phyloP scores from a whole-genome alignment of 2,797 vertebrate species.

The Sebastes wilsoni region DNA sequence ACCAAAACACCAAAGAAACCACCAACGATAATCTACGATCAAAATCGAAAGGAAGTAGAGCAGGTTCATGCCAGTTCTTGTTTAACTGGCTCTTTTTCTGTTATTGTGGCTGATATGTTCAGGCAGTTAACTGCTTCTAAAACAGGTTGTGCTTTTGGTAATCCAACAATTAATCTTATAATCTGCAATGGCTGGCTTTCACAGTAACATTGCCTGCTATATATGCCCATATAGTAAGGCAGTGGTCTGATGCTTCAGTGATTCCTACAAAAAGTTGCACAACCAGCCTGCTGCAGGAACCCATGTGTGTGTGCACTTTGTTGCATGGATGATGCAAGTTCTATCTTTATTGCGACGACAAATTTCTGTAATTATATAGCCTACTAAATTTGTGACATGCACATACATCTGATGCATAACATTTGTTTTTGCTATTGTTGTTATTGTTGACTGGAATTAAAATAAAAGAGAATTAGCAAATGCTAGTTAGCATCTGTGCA shows the following conservation, averaged over 20 bases:
- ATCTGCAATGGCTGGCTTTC: not conserved
- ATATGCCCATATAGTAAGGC: not conserved
- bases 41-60: not conserved
- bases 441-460: not conserved
- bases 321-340: slow-evolving; percentile 41
- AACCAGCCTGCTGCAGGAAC: not conserved
- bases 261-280: not conserved
- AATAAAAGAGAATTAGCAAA: not conserved
- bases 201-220: not conserved
- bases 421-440: too few species aligned
- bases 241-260: not conserved
- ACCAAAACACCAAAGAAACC: not conserved
- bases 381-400: not conserved
- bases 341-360: not conserved
- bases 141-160: not conserved
- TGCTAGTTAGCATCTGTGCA: not conserved
- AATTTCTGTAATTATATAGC: too few species aligned
- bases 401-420: not conserved
- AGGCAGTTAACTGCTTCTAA: not conserved
- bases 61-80: not conserved
- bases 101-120: not conserved
- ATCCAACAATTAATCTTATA: not conserved
- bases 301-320: not conserved
- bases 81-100: not conserved
- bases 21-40: not conserved